Evolutionary conservation across 2,888 invertebrate species (phyloP).

Genomic region (Hyalella azteca): DNA sequence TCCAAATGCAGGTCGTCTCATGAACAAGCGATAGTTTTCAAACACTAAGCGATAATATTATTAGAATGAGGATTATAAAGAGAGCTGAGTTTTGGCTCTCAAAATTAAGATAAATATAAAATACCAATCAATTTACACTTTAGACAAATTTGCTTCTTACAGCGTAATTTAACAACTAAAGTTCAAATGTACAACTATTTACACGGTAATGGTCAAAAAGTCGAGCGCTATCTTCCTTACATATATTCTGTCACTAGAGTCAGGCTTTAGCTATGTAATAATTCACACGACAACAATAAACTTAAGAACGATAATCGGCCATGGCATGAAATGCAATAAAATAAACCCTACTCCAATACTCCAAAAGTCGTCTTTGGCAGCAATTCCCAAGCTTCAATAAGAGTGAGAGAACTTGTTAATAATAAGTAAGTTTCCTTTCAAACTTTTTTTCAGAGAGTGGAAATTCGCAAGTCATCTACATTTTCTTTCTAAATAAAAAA

Average conservation of each 20-base stretch:
- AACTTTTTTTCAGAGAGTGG: too few species aligned
- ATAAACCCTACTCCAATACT: background rate
- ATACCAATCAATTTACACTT: slow-evolving; percentile 3
- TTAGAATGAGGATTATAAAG: too few species aligned
- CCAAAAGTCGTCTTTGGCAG: slow-evolving; percentile 23
- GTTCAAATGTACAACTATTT: slow-evolving; percentile 18
- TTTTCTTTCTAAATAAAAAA: too few species aligned
- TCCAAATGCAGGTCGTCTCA: too few species aligned
- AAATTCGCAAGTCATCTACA: too few species aligned
- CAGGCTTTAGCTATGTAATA: background rate
- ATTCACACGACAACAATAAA: slow-evolving; percentile 9
- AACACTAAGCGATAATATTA: too few species aligned
- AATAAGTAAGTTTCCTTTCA: too few species aligned
- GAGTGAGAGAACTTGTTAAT: too few species aligned
- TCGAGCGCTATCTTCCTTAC: background rate
- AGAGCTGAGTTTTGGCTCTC: too few species aligned
- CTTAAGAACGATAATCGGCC: slow-evolving; percentile 1
- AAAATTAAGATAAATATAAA: too few species aligned
- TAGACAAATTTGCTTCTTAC: background rate
- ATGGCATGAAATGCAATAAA: background rate
- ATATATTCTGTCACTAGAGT: background rate
- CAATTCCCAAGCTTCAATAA: background rate
- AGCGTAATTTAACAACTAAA: background rate
- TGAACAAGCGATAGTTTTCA: too few species aligned
- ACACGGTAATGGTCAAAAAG: slow-evolving; percentile 8